A percentile compares a stretch with the other conserved stretches of the same genome.
Evolutionary conservation across 2,113 vertebrate species (phyloP).

Genomic region (Ochotona curzoniae): DNA sequence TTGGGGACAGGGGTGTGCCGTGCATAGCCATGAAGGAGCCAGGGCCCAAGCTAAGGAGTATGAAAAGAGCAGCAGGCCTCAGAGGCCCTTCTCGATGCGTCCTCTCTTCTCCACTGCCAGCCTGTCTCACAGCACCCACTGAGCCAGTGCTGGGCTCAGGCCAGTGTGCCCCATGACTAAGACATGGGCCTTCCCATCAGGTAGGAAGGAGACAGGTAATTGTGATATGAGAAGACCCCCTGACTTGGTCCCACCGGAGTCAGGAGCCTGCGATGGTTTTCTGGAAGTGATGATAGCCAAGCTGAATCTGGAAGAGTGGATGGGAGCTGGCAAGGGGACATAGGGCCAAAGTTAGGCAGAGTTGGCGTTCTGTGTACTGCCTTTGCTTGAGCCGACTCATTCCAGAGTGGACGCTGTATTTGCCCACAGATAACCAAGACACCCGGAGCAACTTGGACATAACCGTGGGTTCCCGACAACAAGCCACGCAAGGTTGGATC

Average conservation of each 20-base stretch:
- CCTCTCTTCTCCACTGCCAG: neutral
- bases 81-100: accelerated
- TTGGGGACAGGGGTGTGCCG: accelerated
- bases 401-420: constrained; percentile 43
- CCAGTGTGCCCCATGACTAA: neutral
- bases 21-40: neutral
- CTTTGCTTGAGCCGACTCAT: neutral
- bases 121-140: neutral
- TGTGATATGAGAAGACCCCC: neutral
- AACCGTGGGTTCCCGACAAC: constrained; percentile 94
- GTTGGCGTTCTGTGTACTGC: neutral
- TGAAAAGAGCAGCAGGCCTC: too few relatives aligned
- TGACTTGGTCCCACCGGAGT: neutral
- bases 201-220: neutral
- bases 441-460: constrained; percentile 94
- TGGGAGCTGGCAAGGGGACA: neutral
- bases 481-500: constrained; percentile 96
- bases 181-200: neutral
- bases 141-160: accelerated
- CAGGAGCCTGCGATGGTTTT: neutral
- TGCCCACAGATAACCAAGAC: constrained; percentile 93
- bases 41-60: neutral
- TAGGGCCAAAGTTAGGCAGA: neutral
- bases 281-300: neutral
- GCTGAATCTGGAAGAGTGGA: neutral